phyloP scores from a whole-genome alignment of 2,113 vertebrate genomes.

The Brevimyrus niger region DNA sequence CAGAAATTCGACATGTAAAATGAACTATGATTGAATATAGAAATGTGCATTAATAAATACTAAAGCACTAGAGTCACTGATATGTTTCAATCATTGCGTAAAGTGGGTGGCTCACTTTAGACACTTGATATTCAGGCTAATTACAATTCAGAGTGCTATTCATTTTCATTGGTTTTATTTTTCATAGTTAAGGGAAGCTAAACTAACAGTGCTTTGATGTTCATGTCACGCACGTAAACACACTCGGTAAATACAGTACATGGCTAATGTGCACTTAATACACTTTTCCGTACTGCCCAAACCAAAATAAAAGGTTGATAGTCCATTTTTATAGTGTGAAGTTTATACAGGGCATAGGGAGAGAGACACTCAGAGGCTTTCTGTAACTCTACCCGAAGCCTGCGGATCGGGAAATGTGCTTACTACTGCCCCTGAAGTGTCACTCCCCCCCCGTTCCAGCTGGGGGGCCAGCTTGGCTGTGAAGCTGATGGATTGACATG shows the following conservation, averaged over 20 bases:
- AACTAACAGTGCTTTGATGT: neutral
- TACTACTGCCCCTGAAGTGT: constrained; percentile 47
- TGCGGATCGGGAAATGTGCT: constrained; percentile 50
- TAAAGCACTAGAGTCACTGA: neutral
- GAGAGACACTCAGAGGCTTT: constrained; percentile 1
- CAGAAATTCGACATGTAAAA: neutral
- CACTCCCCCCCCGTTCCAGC: constrained; percentile 44
- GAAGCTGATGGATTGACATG: neutral
- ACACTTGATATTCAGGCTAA: neutral
- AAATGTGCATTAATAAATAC: neutral
- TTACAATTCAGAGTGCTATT: neutral
- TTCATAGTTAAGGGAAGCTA: neutral
- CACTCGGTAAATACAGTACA: neutral
- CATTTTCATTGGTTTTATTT: neutral
- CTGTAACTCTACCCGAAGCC: constrained; percentile 43
- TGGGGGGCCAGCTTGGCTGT: neutral
- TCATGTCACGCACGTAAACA: neutral
- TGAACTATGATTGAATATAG: neutral
- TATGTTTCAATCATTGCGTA: neutral
- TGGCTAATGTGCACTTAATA: neutral
- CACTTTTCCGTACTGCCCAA: no score
- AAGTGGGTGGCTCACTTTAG: neutral
- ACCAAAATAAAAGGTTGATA: neutral
- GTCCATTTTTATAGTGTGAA: constrained; percentile 4
- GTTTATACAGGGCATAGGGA: constrained; percentile 11